A percentile compares a stretch with the other conserved stretches of the same genome.
phyloP scores from a whole-genome alignment of 2,797 vertebrate species.

The Mus spretus region DNA sequence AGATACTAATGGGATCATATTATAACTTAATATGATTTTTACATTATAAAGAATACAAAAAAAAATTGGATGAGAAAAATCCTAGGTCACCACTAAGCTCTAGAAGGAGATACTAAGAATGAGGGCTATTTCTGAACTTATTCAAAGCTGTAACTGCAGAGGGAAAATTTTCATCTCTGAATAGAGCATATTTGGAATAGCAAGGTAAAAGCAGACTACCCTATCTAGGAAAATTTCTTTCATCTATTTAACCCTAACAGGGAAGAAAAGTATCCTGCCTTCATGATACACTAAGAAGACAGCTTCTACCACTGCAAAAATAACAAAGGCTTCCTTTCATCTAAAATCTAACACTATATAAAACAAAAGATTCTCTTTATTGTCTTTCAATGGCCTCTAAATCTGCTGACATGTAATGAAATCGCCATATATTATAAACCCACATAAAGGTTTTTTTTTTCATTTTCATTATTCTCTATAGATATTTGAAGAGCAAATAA shows the following conservation, averaged over 20 bases:
- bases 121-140: neutral
- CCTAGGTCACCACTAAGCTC: neutral
- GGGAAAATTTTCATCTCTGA: neutral
- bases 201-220: neutral
- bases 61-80: neutral
- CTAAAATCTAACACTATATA: slow-evolving; percentile 30
- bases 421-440: neutral
- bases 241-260: neutral
- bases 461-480: neutral
- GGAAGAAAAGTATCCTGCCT: slow-evolving; percentile 11
- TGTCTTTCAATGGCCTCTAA: neutral
- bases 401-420: neutral
- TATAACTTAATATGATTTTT: neutral
- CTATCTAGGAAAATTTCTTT: neutral
- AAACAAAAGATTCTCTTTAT: slow-evolving; percentile 48
- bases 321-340: slow-evolving; percentile 11
- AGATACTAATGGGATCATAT: neutral
- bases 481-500: neutral
- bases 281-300: neutral
- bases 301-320: neutral
- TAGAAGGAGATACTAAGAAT: neutral
- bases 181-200: slow-evolving; percentile 7
- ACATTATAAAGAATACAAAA: neutral
- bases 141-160: neutral
- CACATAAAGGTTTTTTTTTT: neutral